Evolutionary conservation across 1,140 invertebrate genomes (phyloP).

Genomic region (Asobara japonica): DNA sequence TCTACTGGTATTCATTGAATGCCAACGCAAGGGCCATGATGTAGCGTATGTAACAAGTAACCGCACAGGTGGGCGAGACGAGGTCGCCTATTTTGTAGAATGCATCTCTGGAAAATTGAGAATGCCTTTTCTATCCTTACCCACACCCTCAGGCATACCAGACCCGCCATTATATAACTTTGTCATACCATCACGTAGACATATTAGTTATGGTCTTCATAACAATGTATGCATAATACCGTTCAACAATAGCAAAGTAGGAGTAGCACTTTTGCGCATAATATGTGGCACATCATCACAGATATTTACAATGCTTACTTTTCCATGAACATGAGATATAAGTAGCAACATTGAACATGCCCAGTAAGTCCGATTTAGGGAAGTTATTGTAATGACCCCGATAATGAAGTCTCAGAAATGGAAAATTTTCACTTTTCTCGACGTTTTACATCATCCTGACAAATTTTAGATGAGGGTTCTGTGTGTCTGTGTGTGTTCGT

Average conservation of each 20-base stretch:
- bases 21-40: background rate
- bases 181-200: background rate
- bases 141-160: background rate
- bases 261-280: too few relatives aligned
- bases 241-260: background rate
- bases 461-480: too few relatives aligned
- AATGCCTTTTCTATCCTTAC: background rate
- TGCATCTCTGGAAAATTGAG: background rate
- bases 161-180: conserved; percentile 19
- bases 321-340: background rate
- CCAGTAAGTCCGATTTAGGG: too few relatives aligned
- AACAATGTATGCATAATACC: background rate
- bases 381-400: too few relatives aligned
- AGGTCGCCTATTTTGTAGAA: background rate
- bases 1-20: background rate
- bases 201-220: background rate
- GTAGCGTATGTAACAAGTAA: background rate
- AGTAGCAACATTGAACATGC: too few relatives aligned
- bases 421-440: too few relatives aligned
- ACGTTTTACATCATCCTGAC: too few relatives aligned
- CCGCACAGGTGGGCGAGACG: background rate
- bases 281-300: background rate
- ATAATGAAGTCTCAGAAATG: too few relatives aligned
- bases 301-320: background rate
- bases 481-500: too few relatives aligned